Conservation (phyloP, 2,797 vertebrate species). For the Channallabes apus region DNA sequence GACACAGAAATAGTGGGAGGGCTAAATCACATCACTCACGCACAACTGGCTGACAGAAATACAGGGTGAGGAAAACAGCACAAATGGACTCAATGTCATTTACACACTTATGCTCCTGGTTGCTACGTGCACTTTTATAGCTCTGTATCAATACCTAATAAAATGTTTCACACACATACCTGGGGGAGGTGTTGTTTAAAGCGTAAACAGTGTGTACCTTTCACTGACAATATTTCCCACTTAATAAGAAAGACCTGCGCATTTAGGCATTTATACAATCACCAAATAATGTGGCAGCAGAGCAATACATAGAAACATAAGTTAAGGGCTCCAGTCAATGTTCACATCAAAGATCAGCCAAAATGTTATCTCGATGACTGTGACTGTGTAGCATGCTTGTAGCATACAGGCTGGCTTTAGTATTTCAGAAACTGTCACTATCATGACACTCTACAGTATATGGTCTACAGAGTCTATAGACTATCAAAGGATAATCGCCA, state of each 20-base stretch:
- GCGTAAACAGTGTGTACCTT: background rate
- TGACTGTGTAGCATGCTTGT: background rate
- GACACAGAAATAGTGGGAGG: constrained; percentile 31
- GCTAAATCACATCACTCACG: constrained; percentile 1
- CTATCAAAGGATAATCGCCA: background rate
- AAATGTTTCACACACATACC: background rate
- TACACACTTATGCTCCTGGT: constrained; percentile 8
- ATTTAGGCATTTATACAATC: background rate
- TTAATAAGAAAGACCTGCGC: background rate
- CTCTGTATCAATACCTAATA: background rate
- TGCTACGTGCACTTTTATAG: background rate
- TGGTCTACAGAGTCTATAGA: background rate
- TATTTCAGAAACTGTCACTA: background rate
- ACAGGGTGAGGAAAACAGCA: background rate
- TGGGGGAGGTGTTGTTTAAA: background rate
- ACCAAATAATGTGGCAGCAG: background rate
- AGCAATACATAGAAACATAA: background rate
- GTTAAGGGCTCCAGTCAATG: background rate
- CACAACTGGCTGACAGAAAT: constrained; percentile 3
- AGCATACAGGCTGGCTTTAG: background rate
- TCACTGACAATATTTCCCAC: background rate
- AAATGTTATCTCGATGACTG: background rate
- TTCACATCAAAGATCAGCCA: background rate
- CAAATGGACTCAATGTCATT: constrained; percentile 9
- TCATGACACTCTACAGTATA: background rate